Evolutionary conservation across 2,113 vertebrate species (phyloP).

Genomic region (Muscicapa adusta): DNA sequence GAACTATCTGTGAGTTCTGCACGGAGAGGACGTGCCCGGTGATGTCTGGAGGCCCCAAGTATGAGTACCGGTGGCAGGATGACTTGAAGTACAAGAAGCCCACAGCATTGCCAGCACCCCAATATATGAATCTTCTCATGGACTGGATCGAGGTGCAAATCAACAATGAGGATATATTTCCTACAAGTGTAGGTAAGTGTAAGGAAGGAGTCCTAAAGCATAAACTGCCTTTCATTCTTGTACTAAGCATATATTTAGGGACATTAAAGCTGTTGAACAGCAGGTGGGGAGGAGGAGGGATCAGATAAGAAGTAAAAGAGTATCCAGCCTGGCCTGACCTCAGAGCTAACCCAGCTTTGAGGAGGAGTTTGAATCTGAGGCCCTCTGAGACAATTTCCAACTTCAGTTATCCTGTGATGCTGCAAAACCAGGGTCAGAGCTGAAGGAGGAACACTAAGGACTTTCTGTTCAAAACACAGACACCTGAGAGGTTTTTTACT

Average conservation of each 20-base stretch:
- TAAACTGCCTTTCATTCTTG: not conserved
- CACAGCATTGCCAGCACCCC: constrained; percentile 80
- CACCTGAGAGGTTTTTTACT: not conserved
- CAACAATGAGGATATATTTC: constrained; percentile 85
- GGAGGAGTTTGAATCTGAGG: not conserved
- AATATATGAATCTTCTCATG: constrained; percentile 88
- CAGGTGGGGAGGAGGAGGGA: fast-evolving
- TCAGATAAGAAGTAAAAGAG: not conserved
- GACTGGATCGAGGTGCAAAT: constrained; percentile 88
- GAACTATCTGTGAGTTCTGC: constrained; percentile 86
- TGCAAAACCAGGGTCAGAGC: not conserved
- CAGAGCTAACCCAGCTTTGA: not conserved
- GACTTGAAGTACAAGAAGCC: constrained; percentile 85
- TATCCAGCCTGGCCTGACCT: not conserved
- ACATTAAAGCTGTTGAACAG: not conserved
- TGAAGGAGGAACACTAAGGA: not conserved
- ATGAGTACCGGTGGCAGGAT: constrained; percentile 87
- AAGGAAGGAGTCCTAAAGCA: not conserved
- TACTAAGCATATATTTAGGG: not conserved
- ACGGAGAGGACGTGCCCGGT: constrained; percentile 82
- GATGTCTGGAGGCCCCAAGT: constrained; percentile 86
- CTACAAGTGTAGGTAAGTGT: constrained; percentile 82
- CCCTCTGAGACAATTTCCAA: not conserved
- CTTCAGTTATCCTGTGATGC: not conserved
- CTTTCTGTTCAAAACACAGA: not conserved